Conservation (phyloP, 2,797 vertebrate species). For the Gymnopithys bicolor region DNA sequence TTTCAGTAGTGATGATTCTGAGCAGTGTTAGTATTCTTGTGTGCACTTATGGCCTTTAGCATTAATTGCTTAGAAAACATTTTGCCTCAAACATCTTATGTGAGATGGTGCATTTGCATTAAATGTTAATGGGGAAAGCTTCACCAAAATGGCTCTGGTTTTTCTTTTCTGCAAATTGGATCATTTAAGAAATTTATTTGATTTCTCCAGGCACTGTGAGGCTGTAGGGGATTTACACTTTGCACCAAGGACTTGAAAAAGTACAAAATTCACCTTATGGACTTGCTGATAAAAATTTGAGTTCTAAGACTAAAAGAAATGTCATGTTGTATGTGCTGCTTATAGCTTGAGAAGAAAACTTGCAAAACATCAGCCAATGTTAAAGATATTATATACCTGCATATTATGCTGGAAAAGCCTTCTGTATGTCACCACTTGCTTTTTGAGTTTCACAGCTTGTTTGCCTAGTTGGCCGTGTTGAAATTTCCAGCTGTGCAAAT, state of each 20-base stretch:
- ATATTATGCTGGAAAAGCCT: background rate
- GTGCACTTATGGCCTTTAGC: background rate
- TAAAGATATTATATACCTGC: background rate
- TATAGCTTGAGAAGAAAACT: background rate
- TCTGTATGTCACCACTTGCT: background rate
- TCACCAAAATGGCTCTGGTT: background rate
- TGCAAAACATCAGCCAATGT: background rate
- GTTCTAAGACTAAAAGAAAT: background rate
- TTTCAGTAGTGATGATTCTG: background rate
- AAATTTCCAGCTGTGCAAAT: background rate
- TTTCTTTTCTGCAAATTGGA: background rate
- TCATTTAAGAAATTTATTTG: background rate
- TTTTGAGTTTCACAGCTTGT: background rate
- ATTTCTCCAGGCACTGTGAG: background rate
- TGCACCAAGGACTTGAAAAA: background rate
- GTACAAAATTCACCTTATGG: background rate
- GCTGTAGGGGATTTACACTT: background rate
- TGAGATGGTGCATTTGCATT: background rate
- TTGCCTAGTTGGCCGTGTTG: background rate
- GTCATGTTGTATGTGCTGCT: fast-evolving
- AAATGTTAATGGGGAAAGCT: background rate
- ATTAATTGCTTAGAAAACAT: background rate
- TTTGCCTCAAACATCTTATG: background rate
- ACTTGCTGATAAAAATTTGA: background rate
- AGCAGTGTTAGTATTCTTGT: background rate